Evolutionary conservation across 1,140 invertebrate genomes (phyloP).

Genomic region (Diachasma alloeum): DNA sequence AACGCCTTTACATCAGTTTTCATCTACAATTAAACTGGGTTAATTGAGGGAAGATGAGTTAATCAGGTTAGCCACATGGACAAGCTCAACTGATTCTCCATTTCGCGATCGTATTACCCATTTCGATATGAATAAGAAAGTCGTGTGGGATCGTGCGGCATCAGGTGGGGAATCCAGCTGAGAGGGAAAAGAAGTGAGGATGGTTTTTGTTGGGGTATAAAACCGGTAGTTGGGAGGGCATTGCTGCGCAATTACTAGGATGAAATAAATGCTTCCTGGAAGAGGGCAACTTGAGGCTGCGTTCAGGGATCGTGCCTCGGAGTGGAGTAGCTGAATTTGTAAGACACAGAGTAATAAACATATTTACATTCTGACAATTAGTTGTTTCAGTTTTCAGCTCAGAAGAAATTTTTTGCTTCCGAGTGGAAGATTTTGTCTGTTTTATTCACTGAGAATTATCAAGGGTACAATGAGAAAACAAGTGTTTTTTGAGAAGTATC

Average conservation of each 20-base stretch:
- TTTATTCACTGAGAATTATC: no score
- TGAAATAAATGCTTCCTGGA: constrained; percentile 18
- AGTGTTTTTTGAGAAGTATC: no score
- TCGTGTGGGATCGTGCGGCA: not conserved
- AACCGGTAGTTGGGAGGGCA: constrained; percentile 12
- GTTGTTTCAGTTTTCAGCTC: no score
- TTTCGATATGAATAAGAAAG: not conserved
- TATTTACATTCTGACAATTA: no score
- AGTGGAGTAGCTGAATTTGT: not conserved
- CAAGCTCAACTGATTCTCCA: not conserved
- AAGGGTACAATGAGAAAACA: no score
- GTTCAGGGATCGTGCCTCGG: no score
- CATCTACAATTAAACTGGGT: not conserved
- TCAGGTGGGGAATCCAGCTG: not conserved
- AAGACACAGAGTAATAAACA: no score
- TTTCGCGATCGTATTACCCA: constrained; percentile 2
- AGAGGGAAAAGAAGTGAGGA: not conserved
- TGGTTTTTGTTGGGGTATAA: not conserved
- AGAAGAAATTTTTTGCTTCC: no score
- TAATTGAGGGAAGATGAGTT: constrained; percentile 17
- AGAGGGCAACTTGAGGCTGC: not conserved
- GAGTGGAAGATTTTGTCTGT: no score
- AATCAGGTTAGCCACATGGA: constrained; percentile 13
- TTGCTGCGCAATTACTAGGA: not conserved
- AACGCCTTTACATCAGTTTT: not conserved